Conservation (phyloP, 2,888 invertebrate species). For the Sepioteuthis lessoniana region DNA sequence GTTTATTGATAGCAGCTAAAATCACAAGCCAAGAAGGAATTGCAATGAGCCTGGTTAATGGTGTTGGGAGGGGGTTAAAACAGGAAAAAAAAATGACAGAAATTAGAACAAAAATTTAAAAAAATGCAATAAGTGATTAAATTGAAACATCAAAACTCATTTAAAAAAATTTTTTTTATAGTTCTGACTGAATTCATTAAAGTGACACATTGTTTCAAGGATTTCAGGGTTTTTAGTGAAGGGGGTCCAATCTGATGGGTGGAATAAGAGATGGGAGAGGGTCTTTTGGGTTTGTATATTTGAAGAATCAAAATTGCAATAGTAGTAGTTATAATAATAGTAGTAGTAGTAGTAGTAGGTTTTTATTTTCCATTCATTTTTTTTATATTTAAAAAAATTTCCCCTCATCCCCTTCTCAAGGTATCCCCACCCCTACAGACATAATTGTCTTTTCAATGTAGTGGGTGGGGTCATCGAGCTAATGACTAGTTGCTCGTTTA, state of each 20-base stretch:
- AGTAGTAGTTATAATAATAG: not conserved
- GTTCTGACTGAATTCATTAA: not conserved
- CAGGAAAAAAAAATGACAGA: not conserved
- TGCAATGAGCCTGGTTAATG: slow-evolving; percentile 33
- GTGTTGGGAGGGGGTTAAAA: not conserved
- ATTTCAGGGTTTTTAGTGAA: not conserved
- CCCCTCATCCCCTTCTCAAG: not conserved
- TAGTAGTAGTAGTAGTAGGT: not conserved
- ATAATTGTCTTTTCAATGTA: not conserved
- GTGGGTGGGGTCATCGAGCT: not conserved
- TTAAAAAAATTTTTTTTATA: too few relatives aligned
- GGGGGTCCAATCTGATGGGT: not conserved
- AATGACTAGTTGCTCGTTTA: slow-evolving; percentile 21
- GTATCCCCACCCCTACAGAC: slow-evolving; percentile 14
- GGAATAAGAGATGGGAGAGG: not conserved
- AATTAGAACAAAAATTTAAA: not conserved
- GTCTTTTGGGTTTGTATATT: not conserved
- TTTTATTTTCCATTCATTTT: not conserved
- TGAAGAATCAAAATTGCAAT: not conserved
- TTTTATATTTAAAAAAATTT: not conserved
- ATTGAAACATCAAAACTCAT: not conserved
- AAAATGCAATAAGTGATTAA: not conserved
- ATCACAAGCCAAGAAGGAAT: not conserved
- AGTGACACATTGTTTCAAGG: not conserved
- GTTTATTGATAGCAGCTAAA: not conserved